Percentiles rank a stretch among this genome's conserved stretches.
Conservation (phyloP, 2,113 vertebrate species). For the Siniperca knerii region DNA sequence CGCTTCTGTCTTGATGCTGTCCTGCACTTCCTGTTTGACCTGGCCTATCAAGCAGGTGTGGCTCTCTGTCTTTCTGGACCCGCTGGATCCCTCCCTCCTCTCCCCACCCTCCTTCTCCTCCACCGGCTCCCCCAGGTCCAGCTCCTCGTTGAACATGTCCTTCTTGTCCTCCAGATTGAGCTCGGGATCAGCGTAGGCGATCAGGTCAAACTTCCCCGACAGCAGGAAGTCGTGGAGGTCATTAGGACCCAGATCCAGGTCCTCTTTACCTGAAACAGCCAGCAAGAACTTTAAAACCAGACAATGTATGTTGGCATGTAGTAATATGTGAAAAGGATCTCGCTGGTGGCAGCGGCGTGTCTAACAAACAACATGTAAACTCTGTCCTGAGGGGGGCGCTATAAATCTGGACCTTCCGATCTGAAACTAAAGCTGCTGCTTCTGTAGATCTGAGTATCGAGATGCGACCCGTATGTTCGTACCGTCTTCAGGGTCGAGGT, state of each 20-base stretch:
- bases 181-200: conserved; percentile 97
- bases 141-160: conserved; percentile 95
- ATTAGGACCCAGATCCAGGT: conserved; percentile 93
- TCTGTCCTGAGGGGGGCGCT: too few relatives aligned
- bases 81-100: conserved; percentile 18
- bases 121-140: conserved; percentile 90
- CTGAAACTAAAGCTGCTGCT: too few relatives aligned
- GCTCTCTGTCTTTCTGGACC: not conserved
- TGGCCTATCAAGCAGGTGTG: not conserved
- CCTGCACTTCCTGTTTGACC: conserved; percentile 70
- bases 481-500: conserved; percentile 91
- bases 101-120: conserved; percentile 86
- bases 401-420: too few relatives aligned
- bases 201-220: conserved; percentile 96
- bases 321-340: too few relatives aligned
- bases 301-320: too few relatives aligned
- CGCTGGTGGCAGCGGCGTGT: too few relatives aligned
- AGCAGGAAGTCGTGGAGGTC: conserved; percentile 93
- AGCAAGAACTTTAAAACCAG: not conserved
- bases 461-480: not conserved
- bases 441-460: too few relatives aligned
- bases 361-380: too few relatives aligned
- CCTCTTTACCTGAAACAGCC: conserved; percentile 88
- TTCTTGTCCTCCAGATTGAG: conserved; percentile 96
- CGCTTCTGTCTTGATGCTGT: conserved; percentile 2